Conservation (phyloP, 2,888 invertebrate species). For the Eupelmus urozonus region DNA sequence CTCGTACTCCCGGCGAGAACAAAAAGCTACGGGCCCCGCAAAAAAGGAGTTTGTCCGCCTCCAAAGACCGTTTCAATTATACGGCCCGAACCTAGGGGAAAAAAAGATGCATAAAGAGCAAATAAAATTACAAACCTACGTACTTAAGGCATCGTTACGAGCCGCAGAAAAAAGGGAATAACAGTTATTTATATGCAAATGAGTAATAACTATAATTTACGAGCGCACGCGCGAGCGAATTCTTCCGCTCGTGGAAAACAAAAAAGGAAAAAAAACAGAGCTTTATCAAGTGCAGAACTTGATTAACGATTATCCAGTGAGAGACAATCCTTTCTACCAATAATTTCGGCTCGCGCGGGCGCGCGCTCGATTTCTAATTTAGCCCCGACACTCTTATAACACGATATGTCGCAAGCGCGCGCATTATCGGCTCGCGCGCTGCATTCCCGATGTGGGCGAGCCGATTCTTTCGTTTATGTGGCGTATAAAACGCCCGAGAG, state of each 20-base stretch:
- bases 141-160: too few relatives aligned
- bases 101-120: too few relatives aligned
- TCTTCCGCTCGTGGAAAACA: too few relatives aligned
- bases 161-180: not conserved
- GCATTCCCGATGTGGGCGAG: constrained; percentile 45
- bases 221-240: not conserved
- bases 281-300: too few relatives aligned
- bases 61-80: too few relatives aligned
- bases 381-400: constrained; percentile 10
- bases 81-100: too few relatives aligned
- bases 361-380: constrained; percentile 42
- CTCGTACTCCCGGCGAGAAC: too few relatives aligned
- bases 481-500: not conserved
- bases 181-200: constrained; percentile 7
- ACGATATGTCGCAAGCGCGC: constrained; percentile 29
- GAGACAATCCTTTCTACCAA: constrained; percentile 48
- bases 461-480: constrained; percentile 17
- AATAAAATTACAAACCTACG: too few relatives aligned
- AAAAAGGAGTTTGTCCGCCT: too few relatives aligned
- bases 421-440: constrained; percentile 20
- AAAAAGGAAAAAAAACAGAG: too few relatives aligned
- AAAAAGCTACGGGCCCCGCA: too few relatives aligned
- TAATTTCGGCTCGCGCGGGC: constrained; percentile 17
- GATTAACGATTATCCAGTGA: constrained; percentile 39
- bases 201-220: constrained; percentile 21